Evolutionary conservation across 2,113 vertebrate genomes (phyloP).

Genomic region (Paramisgurnus dabryanus): DNA sequence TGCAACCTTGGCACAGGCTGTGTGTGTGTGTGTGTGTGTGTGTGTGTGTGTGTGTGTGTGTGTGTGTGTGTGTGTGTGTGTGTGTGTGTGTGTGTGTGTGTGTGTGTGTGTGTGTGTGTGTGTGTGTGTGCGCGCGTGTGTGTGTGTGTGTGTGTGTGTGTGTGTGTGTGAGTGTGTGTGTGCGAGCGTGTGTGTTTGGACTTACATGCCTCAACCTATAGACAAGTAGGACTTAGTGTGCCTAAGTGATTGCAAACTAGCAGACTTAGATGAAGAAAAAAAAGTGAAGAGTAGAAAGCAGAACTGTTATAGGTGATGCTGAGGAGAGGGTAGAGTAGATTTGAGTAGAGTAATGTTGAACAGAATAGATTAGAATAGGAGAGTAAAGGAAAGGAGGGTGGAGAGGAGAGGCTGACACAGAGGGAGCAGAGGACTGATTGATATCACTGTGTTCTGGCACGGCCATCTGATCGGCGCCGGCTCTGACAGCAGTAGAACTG

Average conservation of each 20-base stretch:
- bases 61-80: too few species aligned
- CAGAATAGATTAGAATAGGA: too few species aligned
- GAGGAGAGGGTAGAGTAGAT: not conserved
- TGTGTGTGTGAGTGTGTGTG: not conserved
- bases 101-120: constrained; percentile 15
- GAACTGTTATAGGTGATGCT: not conserved
- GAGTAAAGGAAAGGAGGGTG: not conserved
- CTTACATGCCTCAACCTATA: constrained; percentile 6
- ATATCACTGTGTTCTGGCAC: constrained; percentile 46
- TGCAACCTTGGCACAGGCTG: constrained; percentile 7
- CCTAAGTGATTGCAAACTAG: not conserved
- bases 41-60: too few species aligned
- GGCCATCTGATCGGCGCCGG: constrained; percentile 51
- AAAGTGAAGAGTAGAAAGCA: not conserved
- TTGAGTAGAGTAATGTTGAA: not conserved
- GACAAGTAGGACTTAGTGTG: not conserved
- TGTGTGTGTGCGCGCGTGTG: too few species aligned
- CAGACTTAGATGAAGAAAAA: not conserved
- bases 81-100: too few species aligned
- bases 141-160: too few species aligned
- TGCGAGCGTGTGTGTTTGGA: constrained; percentile 21
- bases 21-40: too few species aligned
- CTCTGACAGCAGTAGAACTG: constrained; percentile 44
- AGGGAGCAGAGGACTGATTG: constrained; percentile 48
- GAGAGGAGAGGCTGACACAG: not conserved